Evolutionary conservation across 2,113 vertebrate genomes (phyloP).

Genomic region (Columba janthina): DNA sequence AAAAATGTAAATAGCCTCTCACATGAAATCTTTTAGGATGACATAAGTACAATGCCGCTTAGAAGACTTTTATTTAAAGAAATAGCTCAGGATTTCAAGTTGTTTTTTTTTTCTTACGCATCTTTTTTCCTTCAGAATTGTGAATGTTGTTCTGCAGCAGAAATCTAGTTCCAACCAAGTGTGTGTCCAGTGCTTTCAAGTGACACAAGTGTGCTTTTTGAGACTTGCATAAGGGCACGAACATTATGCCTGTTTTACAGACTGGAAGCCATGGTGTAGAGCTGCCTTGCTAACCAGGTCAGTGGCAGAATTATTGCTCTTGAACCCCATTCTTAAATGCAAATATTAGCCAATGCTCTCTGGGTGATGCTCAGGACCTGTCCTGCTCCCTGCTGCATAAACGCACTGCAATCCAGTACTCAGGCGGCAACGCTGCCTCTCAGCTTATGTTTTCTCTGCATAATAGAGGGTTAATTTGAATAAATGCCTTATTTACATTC

Average conservation of each 20-base stretch:
- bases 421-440: background rate
- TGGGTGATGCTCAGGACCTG: background rate
- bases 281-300: background rate
- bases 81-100: background rate
- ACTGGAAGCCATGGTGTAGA: rapidly evolving
- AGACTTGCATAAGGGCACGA: background rate
- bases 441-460: background rate
- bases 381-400: background rate
- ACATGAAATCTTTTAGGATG: background rate
- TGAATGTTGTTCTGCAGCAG: background rate
- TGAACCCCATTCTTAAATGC: background rate
- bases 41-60: background rate
- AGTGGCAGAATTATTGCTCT: background rate
- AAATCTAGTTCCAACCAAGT: background rate
- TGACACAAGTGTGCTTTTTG: rapidly evolving
- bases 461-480: constrained; percentile 34
- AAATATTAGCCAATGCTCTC: background rate
- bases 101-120: background rate
- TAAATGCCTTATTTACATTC: constrained; percentile 43
- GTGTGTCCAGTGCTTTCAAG: background rate
- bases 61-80: background rate
- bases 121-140: background rate
- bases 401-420: background rate
- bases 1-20: background rate
- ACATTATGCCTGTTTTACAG: background rate